Conservation (phyloP, 2,113 vertebrate genomes). For the Barnardius zonarius region DNA sequence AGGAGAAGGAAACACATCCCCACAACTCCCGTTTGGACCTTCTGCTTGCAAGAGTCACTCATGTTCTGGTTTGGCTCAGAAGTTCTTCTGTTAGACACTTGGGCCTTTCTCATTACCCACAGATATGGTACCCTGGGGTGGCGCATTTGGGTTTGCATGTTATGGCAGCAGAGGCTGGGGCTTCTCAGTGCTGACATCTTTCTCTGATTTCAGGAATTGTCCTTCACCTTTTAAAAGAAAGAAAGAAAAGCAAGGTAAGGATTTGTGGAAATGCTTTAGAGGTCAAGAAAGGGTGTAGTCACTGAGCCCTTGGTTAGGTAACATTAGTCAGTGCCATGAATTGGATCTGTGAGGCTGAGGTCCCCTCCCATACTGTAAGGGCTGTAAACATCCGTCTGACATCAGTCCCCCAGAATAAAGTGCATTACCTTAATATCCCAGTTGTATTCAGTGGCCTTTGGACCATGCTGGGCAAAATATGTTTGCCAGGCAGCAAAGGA, state of each 20-base stretch:
- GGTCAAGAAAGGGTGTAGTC: neutral
- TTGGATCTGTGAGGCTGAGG: neutral
- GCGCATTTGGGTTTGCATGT: neutral
- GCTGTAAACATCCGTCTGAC: neutral
- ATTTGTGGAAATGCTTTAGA: neutral
- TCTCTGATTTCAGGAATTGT: constrained; percentile 62
- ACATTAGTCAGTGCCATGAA: neutral
- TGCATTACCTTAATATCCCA: neutral
- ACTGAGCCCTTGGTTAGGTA: neutral
- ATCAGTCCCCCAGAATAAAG: neutral
- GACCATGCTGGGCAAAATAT: neutral
- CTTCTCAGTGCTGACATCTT: neutral
- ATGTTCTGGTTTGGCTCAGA: neutral
- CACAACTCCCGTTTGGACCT: neutral
- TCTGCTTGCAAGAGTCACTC: neutral
- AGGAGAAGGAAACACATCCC: neutral
- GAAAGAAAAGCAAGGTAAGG: constrained; percentile 64
- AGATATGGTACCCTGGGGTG: too few species aligned
- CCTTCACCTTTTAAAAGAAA: constrained; percentile 44
- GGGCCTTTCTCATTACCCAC: neutral
- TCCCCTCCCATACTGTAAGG: neutral
- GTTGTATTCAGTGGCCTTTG: neutral
- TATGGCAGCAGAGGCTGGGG: neutral
- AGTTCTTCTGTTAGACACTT: neutral
- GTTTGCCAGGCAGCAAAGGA: constrained; percentile 4